Evolutionary conservation across 2,797 vertebrate species (phyloP).

Genomic region (Spatula clypeata): DNA sequence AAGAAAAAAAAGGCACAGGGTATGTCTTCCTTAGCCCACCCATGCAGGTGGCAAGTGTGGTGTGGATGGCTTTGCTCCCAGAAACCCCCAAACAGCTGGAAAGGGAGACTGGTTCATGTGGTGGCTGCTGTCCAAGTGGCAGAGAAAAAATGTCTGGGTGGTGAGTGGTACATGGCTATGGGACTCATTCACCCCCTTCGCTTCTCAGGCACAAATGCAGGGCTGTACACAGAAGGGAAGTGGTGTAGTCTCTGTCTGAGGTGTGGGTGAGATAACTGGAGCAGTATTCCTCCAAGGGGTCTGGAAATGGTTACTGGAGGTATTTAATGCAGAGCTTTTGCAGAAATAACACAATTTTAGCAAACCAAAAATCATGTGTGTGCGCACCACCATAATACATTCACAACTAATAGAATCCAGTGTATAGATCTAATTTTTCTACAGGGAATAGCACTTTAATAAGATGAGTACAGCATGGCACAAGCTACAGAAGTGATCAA

Average conservation of each 20-base stretch:
- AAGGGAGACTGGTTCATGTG: neutral
- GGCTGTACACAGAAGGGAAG: neutral
- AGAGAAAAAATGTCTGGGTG: too few relatives aligned
- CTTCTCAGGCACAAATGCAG: neutral
- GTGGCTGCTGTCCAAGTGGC: neutral
- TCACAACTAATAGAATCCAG: neutral
- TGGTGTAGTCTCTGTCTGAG: neutral
- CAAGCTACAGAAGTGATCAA: neutral
- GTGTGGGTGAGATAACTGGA: neutral
- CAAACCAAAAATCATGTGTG: neutral
- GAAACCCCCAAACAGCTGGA: neutral
- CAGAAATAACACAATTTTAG: neutral
- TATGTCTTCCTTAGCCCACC: neutral
- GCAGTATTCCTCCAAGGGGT: neutral
- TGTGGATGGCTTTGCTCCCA: neutral
- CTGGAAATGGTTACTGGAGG: neutral
- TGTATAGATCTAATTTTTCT: neutral
- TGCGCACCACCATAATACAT: fast-evolving
- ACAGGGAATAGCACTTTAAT: neutral
- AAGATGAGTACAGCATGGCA: too few relatives aligned
- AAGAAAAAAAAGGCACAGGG: neutral
- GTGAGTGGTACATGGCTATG: fast-evolving
- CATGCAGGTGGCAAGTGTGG: neutral
- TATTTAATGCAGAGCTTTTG: neutral
- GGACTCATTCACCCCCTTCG: neutral